These are phyloP conservation scores for Tringa solitaria DNA, from an alignment of 2,113 vertebrate species.

Conservation along the genomic window DNA sequence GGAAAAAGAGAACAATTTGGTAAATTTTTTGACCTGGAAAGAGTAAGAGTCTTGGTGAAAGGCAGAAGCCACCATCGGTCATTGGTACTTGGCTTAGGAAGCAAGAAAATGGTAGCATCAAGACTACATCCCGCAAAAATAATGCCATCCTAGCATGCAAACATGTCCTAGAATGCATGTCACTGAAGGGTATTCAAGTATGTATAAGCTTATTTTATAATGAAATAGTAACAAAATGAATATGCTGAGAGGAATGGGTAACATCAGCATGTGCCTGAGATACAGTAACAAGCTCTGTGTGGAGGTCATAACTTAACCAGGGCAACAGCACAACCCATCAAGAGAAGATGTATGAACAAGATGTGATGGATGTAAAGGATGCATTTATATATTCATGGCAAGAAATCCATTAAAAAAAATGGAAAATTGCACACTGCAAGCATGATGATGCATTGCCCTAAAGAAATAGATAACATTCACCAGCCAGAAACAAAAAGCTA, in stretches of 20 bases:
- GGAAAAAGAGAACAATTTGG: neutral
- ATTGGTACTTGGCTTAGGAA: neutral
- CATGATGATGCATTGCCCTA: neutral
- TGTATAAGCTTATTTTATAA: neutral
- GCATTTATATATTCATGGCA: neutral
- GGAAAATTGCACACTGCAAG: neutral
- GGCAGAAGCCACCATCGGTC: neutral
- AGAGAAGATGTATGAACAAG: neutral
- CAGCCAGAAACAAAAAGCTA: neutral
- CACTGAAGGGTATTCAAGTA: neutral
- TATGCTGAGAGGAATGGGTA: neutral
- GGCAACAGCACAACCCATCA: neutral
- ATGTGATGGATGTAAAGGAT: neutral
- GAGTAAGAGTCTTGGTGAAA: neutral
- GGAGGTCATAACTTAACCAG: neutral
- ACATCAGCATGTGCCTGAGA: neutral
- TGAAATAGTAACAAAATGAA: neutral
- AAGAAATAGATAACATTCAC: neutral
- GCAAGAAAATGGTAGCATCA: neutral
- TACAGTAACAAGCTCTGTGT: neutral
- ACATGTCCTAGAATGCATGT: neutral
- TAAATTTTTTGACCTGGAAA: neutral
- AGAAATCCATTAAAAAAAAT: conserved; percentile 24
- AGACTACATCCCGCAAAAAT: neutral
- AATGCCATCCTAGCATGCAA: neutral